Percentiles rank a stretch among this genome's conserved stretches.
These are phyloP conservation scores for Cydia amplana DNA, from an alignment of 1,140 invertebrate genomes.

Conservation along the genomic window DNA sequence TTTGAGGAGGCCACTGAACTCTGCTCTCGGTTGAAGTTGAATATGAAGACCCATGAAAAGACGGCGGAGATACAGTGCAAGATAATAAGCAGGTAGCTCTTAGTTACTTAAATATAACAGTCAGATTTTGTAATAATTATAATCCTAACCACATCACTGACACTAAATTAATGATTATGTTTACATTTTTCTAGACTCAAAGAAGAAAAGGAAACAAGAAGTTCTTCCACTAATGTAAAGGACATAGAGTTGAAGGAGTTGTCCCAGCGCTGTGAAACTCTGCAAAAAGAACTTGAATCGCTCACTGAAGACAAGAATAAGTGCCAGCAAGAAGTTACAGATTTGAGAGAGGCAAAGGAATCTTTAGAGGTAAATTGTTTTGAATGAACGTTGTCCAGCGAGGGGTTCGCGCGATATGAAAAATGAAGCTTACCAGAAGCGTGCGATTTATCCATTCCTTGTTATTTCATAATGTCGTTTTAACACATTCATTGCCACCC, in stretches of 20 bases:
- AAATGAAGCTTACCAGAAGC: no score
- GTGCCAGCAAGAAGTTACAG: conserved; percentile 45
- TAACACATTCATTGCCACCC: no score
- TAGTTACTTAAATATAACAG: conserved; percentile 9
- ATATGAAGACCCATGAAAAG: conserved; percentile 70
- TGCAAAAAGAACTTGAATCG: conserved; percentile 44
- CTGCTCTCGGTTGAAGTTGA: conserved; percentile 56
- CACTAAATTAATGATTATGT: neutral
- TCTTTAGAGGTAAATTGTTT: conserved; percentile 50
- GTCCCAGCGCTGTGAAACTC: conserved; percentile 37
- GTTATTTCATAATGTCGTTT: no score
- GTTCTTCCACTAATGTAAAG: no score
- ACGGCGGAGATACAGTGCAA: conserved; percentile 66
- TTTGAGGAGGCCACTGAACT: conserved; percentile 56
- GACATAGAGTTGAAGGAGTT: conserved; percentile 51
- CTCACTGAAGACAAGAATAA: conserved; percentile 37
- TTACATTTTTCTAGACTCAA: conserved; percentile 47
- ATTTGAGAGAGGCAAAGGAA: conserved; percentile 45
- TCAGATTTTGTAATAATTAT: conserved; percentile 9
- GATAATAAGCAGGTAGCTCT: conserved; percentile 63
- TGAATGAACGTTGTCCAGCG: no score
- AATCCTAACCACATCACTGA: no score
- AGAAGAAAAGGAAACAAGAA: conserved; percentile 61
- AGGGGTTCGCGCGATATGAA: no score
- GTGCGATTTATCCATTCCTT: no score